phyloP scores from a whole-genome alignment of 2,797 vertebrate species.

The Hippopotamyrus pictus region DNA sequence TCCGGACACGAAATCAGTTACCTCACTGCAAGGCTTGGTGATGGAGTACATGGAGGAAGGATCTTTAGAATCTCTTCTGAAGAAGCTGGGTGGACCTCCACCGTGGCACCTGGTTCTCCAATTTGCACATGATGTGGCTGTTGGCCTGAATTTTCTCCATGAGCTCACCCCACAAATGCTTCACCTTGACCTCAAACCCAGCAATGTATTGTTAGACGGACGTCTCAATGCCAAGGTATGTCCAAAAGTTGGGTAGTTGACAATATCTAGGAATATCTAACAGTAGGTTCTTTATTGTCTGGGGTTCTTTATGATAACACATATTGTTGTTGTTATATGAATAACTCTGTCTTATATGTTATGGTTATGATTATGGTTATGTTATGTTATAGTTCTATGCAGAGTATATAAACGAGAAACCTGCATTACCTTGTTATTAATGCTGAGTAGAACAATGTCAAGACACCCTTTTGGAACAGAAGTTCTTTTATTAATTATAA shows the following conservation, averaged over 20 bases:
- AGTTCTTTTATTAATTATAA: background rate
- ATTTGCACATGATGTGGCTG: constrained; percentile 55
- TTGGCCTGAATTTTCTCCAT: constrained; percentile 69
- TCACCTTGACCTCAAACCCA: constrained; percentile 68
- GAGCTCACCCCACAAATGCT: constrained; percentile 50
- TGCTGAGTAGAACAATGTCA: background rate
- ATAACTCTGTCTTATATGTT: background rate
- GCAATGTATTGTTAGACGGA: constrained; percentile 62
- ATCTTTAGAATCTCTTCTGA: constrained; percentile 49
- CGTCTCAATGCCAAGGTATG: constrained; percentile 56
- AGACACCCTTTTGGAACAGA: background rate
- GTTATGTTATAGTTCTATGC: background rate
- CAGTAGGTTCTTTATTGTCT: background rate
- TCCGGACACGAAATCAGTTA: background rate
- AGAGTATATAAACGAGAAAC: background rate
- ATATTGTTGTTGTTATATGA: background rate
- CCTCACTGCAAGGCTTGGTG: constrained; percentile 50
- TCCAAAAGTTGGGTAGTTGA: background rate
- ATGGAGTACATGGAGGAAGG: constrained; percentile 69
- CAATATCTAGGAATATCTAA: background rate
- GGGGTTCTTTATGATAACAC: background rate
- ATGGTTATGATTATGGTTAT: background rate
- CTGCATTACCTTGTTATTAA: background rate
- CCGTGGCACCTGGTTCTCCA: constrained; percentile 56
- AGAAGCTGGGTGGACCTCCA: constrained; percentile 20